Evolutionary conservation across 1,140 invertebrate genomes (phyloP).

Genomic region (Trissolcus basalis): DNA sequence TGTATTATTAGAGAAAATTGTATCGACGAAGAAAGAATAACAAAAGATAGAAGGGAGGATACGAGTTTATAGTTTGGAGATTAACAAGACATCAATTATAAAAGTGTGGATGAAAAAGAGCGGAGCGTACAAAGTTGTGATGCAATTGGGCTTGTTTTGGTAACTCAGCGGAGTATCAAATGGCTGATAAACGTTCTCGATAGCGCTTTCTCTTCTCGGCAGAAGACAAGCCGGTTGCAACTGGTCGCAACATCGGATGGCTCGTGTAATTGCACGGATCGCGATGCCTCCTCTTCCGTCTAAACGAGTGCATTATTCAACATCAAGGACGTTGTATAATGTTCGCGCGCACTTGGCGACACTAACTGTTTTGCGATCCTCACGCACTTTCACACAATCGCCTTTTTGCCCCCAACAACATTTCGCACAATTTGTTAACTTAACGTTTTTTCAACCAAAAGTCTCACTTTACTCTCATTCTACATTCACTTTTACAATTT

Average conservation of each 20-base stretch:
- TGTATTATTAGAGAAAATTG: too few relatives aligned
- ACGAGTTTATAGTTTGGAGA: not conserved
- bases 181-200: constrained; percentile 51
- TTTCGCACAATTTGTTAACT: not conserved
- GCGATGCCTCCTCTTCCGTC: constrained; percentile 42
- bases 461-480: not conserved
- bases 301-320: constrained; percentile 60
- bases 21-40: too few relatives aligned
- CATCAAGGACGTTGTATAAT: constrained; percentile 62
- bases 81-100: constrained; percentile 26
- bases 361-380: constrained; percentile 29
- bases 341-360: constrained; percentile 57
- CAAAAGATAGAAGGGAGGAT: too few relatives aligned
- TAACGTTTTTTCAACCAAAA: not conserved
- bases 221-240: constrained; percentile 25
- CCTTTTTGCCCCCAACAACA: constrained; percentile 40
- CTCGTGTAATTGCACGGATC: constrained; percentile 51
- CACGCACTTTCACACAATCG: constrained; percentile 54
- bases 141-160: constrained; percentile 19
- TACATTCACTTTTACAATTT: too few relatives aligned
- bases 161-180: constrained; percentile 46
- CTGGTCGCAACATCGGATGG: constrained; percentile 28
- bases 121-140: not conserved
- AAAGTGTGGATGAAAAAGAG: not conserved
- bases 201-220: constrained; percentile 41